Evolutionary conservation across 92 coral and sea anemone genomes (phyloP), one percentile per base, ranked within the genome.

Genomic region (Siderastrea radians): DNA sequence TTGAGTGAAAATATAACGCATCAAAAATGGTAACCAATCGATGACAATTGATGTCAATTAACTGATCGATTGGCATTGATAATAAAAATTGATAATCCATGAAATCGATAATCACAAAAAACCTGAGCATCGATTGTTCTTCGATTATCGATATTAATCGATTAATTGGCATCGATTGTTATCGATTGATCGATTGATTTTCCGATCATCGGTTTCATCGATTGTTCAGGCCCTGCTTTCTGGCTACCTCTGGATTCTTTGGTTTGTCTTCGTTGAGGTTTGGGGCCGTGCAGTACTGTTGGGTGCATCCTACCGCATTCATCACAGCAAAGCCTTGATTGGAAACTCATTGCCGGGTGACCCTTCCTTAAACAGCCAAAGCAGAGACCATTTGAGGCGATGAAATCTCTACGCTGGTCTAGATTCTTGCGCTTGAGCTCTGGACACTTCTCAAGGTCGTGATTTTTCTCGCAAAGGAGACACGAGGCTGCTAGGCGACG

Each of bases 261-360:
- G 12, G 65, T 57, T 53, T 77, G 38, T 16, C 17, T 8, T 50
- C 51, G 44, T 0, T 26, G 12, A 78, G 81, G 50, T 13, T 46
- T 19, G 67, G 9, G 48, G 51, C 76, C 26, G 46, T 92, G 92
- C 4, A 92, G 72, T 10, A 76, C 26, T 4, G 86, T 89, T 44
- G 95, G 85, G 15, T 92, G 93, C 0, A 58, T n/a, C 80, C 68
- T 81, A 53, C 69, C 73, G 75, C 89, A 92, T 73, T 88, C 91
- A 12, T 67, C 65, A 45, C 93, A 93, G 72, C 51, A 90, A 3
- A 90, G 78, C 47, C 85, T 83, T 2, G 67, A 60, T n/a, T 84
- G 77, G 67, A 87, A 90, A 64, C 87, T 80, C 63, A 61, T 84
- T 3, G 95, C 84, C 50, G 86, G 72, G 72, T 93, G 91, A 1